These are phyloP conservation scores for Mythimna pallens DNA, from an alignment of 2,888 invertebrate species.

Conservation along the genomic window DNA sequence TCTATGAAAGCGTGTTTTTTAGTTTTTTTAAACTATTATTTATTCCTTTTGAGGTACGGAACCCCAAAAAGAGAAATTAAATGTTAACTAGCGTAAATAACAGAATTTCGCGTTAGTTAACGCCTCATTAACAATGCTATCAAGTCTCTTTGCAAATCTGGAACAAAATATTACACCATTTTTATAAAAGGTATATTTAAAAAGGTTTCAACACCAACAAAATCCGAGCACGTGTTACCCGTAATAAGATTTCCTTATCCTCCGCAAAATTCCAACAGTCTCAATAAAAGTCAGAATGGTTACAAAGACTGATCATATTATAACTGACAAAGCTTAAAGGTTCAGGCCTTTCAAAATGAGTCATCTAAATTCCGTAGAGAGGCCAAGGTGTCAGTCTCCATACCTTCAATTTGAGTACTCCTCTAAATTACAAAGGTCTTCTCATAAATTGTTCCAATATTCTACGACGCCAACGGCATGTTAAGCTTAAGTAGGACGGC, in stretches of 20 bases:
- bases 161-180: too few species aligned
- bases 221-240: neutral
- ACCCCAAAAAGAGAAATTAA: too few species aligned
- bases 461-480: slow-evolving; percentile 85
- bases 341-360: slow-evolving; percentile 68
- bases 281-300: slow-evolving; percentile 30
- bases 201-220: neutral
- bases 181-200: neutral
- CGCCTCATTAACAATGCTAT: neutral
- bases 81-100: too few species aligned
- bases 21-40: too few species aligned
- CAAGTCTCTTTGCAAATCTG: too few species aligned
- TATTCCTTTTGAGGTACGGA: too few species aligned
- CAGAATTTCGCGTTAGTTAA: neutral
- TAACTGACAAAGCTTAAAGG: slow-evolving; percentile 52
- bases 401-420: slow-evolving; percentile 87
- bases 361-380: slow-evolving; percentile 79
- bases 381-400: slow-evolving; percentile 84
- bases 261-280: slow-evolving; percentile 19
- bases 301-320: slow-evolving; percentile 53
- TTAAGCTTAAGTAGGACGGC: slow-evolving; percentile 79
- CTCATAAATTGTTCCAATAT: slow-evolving; percentile 90
- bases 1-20: too few species aligned
- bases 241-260: slow-evolving; percentile 3
- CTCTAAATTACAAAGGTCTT: slow-evolving; percentile 89